Evolutionary conservation across 1,140 invertebrate genomes (phyloP).

Genomic region (Tetragonula clypearis): DNA sequence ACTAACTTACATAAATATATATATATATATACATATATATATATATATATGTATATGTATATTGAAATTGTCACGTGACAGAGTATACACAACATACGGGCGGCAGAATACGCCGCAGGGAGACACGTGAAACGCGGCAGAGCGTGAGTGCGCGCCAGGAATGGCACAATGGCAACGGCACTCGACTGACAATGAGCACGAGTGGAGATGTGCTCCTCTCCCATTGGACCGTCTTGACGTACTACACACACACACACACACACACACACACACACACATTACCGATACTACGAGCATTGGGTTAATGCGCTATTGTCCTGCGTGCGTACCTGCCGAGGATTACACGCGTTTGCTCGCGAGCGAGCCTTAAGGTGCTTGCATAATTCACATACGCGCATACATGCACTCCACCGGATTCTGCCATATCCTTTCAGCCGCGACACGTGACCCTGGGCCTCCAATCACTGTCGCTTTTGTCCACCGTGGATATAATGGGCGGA

Average conservation of each 20-base stretch:
- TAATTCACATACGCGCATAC: constrained; percentile 36
- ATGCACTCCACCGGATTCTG: neutral
- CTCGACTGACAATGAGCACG: constrained; percentile 64
- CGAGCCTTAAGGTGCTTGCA: constrained; percentile 47
- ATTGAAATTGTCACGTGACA: constrained; percentile 62
- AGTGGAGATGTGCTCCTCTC: constrained; percentile 56
- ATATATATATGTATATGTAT: constrained; percentile 28
- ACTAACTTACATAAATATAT: too few relatives aligned
- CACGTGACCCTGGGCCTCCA: neutral
- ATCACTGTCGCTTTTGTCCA: neutral
- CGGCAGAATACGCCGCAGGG: too few relatives aligned
- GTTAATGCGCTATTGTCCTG: constrained; percentile 67
- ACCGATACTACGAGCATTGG: constrained; percentile 29
- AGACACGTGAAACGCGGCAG: constrained; percentile 56
- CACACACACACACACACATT: constrained; percentile 3
- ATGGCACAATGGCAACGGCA: constrained; percentile 64
- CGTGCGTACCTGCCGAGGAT: constrained; percentile 59
- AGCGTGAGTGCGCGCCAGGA: constrained; percentile 55
- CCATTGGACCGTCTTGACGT: constrained; percentile 61
- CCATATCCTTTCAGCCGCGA: constrained; percentile 1
- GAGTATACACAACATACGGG: constrained; percentile 5
- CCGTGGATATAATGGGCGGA: neutral
- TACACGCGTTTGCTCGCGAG: constrained; percentile 51
- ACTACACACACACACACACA: constrained; percentile 18
- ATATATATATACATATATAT: constrained; percentile 9